Evolutionary conservation across 2,888 invertebrate species (phyloP).

Genomic region (Prionchulus punctatus): DNA sequence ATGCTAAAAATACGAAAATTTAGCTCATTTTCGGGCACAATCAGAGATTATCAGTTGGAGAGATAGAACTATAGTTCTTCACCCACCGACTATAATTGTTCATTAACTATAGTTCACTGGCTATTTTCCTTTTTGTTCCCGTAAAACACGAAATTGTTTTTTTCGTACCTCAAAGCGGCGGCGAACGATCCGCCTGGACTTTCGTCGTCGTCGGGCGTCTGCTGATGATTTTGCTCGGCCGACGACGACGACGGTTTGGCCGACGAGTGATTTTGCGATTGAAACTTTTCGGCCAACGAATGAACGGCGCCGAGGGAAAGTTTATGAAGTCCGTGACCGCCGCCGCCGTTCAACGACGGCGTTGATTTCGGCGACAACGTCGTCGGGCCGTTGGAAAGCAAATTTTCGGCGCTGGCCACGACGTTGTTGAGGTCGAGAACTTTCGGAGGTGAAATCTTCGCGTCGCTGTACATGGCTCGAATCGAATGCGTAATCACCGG

Average conservation of each 20-base stretch:
- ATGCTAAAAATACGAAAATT: too few species aligned
- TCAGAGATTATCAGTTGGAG: too few species aligned
- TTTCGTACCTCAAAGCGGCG: slow-evolving; percentile 4
- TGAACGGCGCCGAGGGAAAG: background rate
- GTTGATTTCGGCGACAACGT: background rate
- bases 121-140: too few species aligned
- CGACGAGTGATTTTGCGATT: background rate
- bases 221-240: background rate
- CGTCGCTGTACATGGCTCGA: too few species aligned
- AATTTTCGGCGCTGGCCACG: background rate
- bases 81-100: too few species aligned
- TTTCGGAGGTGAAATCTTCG: too few species aligned
- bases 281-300: slow-evolving; percentile 5
- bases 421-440: too few species aligned
- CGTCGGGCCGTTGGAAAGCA: slow-evolving; percentile 5
- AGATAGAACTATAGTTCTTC: too few species aligned
- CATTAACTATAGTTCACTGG: too few species aligned
- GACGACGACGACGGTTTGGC: background rate
- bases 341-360: background rate
- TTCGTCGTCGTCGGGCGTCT: slow-evolving; percentile 16
- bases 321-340: background rate
- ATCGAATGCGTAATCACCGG: too few species aligned
- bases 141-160: too few species aligned
- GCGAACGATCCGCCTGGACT: slow-evolving; percentile 16
- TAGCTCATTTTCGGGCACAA: too few species aligned